These are phyloP conservation scores for Melospiza melodia DNA, from an alignment of 2,113 vertebrate species.

Conservation along the genomic window DNA sequence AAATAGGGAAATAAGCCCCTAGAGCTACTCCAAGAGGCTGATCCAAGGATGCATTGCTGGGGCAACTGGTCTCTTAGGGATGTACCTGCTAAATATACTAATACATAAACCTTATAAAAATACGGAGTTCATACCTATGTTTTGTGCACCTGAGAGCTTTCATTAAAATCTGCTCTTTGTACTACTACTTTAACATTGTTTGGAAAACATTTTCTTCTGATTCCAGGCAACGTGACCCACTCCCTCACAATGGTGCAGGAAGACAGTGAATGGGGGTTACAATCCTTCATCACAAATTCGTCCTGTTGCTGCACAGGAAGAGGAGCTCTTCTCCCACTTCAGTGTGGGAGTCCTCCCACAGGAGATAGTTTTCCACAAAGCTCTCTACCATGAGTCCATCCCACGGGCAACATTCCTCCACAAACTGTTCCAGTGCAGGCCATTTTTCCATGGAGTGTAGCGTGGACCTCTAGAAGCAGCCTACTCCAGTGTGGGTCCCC, in stretches of 20 bases:
- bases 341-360: not conserved
- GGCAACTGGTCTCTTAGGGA: not conserved
- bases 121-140: accelerated
- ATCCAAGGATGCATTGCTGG: not conserved
- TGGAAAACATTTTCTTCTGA: not conserved
- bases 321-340: not conserved
- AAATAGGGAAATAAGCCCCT: not conserved
- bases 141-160: not conserved
- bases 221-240: accelerated
- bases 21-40: not conserved
- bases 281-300: not conserved
- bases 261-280: not conserved
- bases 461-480: not conserved
- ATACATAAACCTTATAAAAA: not conserved
- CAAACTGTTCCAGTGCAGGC: not conserved
- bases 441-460: not conserved
- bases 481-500: too few relatives aligned
- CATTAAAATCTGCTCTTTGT: not conserved
- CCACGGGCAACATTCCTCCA: not conserved
- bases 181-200: not conserved
- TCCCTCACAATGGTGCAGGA: not conserved
- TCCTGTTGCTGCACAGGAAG: not conserved
- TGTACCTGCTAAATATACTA: not conserved
- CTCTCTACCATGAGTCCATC: not conserved
- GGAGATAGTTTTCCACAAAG: not conserved